phyloP scores from a whole-genome alignment of 2,888 invertebrate species.

The Ophioninae sp. region DNA sequence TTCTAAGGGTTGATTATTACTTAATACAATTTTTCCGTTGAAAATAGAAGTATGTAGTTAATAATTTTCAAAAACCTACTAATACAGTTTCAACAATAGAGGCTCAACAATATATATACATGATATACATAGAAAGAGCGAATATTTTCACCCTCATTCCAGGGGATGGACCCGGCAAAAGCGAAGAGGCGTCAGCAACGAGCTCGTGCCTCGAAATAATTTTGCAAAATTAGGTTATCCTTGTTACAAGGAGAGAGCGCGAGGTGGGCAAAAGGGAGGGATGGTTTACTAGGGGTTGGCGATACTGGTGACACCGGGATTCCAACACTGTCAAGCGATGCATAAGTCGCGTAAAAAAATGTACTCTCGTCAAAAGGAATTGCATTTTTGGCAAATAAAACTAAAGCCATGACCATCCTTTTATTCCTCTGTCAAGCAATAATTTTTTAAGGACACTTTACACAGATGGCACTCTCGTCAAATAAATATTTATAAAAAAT shows the following conservation, averaged over 20 bases:
- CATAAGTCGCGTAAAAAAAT: neutral
- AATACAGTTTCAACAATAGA: too few relatives aligned
- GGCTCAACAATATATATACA: too few relatives aligned
- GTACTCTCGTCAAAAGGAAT: constrained; percentile 1
- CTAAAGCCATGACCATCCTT: too few relatives aligned
- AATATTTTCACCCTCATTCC: neutral
- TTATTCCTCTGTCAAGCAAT: neutral
- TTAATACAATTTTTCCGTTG: too few relatives aligned
- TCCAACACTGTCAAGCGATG: neutral
- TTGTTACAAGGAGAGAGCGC: constrained; percentile 60
- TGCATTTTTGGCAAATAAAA: neutral
- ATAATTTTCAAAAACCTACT: too few relatives aligned
- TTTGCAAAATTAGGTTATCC: constrained; percentile 71
- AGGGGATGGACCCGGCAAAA: constrained; percentile 18
- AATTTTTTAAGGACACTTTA: neutral
- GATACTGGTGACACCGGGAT: constrained; percentile 42
- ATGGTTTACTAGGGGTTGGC: neutral
- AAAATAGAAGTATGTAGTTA: too few relatives aligned
- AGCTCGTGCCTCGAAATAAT: constrained; percentile 69
- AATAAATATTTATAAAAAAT: too few relatives aligned
- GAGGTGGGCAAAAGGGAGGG: neutral
- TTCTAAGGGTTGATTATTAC: too few relatives aligned
- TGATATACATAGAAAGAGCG: neutral
- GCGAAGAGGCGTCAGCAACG: constrained; percentile 47
- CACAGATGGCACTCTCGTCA: too few relatives aligned